Percentiles rank a stretch among this genome's conserved stretches.
These are phyloP conservation scores for Scaeva pyrastri DNA, from an alignment of 2,888 invertebrate genomes.

Conservation along the genomic window DNA sequence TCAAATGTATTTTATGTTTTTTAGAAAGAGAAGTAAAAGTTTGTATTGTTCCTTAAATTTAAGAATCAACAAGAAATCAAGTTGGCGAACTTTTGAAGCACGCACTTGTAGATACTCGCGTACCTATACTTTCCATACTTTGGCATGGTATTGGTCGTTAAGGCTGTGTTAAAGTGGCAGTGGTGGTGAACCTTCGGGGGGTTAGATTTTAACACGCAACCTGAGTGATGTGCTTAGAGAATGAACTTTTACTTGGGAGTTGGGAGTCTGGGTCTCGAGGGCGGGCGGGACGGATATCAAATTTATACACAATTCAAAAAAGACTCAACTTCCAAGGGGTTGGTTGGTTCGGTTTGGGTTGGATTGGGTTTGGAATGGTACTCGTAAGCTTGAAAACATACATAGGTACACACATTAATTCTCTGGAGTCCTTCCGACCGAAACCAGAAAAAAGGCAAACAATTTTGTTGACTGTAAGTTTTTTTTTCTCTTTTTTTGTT, in stretches of 20 bases:
- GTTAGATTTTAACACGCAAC: conserved; percentile 57
- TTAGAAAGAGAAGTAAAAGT: conserved; percentile 5
- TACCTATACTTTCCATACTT: neutral
- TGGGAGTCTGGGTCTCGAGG: conserved; percentile 1
- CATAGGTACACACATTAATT: too few relatives aligned
- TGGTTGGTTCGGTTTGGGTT: neutral
- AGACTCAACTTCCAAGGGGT: conserved; percentile 18
- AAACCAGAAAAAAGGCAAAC: conserved; percentile 22
- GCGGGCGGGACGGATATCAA: conserved; percentile 7
- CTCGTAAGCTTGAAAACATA: neutral
- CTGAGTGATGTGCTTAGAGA: conserved; percentile 64
- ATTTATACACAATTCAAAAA: conserved; percentile 35
- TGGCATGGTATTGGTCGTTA: conserved; percentile 7
- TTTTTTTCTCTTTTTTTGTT: too few relatives aligned
- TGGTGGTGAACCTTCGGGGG: conserved; percentile 1
- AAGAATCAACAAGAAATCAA: conserved; percentile 63
- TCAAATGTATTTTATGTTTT: conserved; percentile 17
- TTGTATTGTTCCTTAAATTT: conserved; percentile 47
- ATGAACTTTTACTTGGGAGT: conserved; percentile 22
- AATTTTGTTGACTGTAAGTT: conserved; percentile 44
- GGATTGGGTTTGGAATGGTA: neutral
- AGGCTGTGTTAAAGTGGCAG: neutral
- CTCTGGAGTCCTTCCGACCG: conserved; percentile 38
- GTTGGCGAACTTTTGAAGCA: conserved; percentile 63
- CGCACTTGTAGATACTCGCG: conserved; percentile 38